Percentiles rank a stretch among this genome's conserved stretches.
Conservation (phyloP, 2,888 invertebrate species). For the Tillus elongatus region DNA sequence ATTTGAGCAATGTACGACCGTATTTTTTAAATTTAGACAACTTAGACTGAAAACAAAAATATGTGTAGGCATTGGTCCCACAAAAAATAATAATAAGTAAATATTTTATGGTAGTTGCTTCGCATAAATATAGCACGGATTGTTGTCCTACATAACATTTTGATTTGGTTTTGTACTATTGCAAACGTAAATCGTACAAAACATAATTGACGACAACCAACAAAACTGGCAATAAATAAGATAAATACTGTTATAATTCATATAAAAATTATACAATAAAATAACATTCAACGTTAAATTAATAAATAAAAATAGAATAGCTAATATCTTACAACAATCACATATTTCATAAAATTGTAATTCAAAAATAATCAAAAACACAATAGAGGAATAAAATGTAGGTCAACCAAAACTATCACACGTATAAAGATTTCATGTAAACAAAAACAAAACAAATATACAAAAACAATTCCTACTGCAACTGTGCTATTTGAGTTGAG, state of each 20-base stretch:
- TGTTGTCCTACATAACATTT: too few species aligned
- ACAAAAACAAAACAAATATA: slow-evolving; percentile 1
- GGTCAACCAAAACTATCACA: too few species aligned
- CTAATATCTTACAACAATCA: slow-evolving; percentile 23
- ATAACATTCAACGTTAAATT: neutral
- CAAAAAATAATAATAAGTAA: neutral
- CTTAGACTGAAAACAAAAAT: too few species aligned
- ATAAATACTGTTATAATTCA: neutral
- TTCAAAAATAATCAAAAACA: neutral
- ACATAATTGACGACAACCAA: neutral
- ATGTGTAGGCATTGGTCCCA: too few species aligned
- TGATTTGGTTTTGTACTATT: slow-evolving; percentile 1
- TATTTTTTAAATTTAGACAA: too few species aligned
- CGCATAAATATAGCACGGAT: neutral
- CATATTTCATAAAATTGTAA: slow-evolving; percentile 13
- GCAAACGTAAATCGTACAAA: neutral
- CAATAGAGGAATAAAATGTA: too few species aligned
- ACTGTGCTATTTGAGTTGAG: too few species aligned
- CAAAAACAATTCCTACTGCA: too few species aligned
- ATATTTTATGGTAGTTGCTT: neutral
- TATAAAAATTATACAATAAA: neutral
- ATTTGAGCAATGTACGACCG: too few species aligned
- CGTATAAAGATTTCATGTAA: too few species aligned
- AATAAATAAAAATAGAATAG: slow-evolving; percentile 19
- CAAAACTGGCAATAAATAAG: neutral